These are phyloP conservation scores for Bombus affinis DNA, from an alignment of 1,140 invertebrate genomes.

Conservation along the genomic window DNA sequence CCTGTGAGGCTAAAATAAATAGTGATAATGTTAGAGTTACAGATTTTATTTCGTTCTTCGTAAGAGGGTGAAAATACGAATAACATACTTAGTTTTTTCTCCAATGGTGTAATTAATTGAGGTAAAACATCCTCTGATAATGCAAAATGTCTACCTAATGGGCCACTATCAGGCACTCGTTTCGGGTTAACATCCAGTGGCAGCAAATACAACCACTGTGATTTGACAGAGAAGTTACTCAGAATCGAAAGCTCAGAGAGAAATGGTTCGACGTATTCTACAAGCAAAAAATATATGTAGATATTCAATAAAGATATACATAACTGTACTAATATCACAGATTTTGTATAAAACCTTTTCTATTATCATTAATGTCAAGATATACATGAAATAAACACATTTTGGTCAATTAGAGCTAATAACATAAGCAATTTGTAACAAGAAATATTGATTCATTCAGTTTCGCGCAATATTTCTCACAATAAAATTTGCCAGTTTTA, in stretches of 20 bases:
- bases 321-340: too few relatives aligned
- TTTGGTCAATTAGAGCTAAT: background rate
- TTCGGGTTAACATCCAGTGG: slow-evolving; percentile 88
- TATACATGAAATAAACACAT: background rate
- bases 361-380: too few relatives aligned
- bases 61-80: slow-evolving; percentile 19
- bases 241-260: slow-evolving; percentile 86
- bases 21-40: slow-evolving; percentile 11
- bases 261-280: slow-evolving; percentile 90
- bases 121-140: slow-evolving; percentile 86
- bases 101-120: slow-evolving; percentile 90
- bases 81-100: slow-evolving; percentile 89
- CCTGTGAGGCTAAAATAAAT: slow-evolving; percentile 85
- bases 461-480: too few relatives aligned
- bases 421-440: background rate
- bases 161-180: slow-evolving; percentile 82
- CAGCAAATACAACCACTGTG: slow-evolving; percentile 93
- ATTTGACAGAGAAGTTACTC: slow-evolving; percentile 91
- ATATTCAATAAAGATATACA: background rate
- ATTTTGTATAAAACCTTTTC: too few relatives aligned
- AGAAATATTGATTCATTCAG: too few relatives aligned
- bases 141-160: slow-evolving; percentile 84
- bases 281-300: slow-evolving; percentile 59
- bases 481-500: background rate
- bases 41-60: background rate